Conservation (phyloP, 2,113 vertebrate species). For the Leptosomus discolor region DNA sequence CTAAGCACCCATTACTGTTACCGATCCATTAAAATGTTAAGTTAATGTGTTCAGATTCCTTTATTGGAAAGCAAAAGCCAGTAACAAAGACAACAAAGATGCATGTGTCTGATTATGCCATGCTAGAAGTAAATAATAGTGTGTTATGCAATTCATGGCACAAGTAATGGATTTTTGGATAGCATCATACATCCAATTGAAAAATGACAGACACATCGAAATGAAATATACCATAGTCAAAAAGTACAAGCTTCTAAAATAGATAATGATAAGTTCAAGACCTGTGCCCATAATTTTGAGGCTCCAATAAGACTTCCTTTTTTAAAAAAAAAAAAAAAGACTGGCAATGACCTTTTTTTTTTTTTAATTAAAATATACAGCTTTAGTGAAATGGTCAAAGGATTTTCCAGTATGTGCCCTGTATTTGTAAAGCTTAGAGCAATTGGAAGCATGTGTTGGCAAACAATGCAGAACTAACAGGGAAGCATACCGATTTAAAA, state of each 20-base stretch:
- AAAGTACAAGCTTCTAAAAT: background rate
- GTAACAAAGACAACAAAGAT: background rate
- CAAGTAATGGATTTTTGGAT: conserved; percentile 34
- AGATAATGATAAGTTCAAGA: background rate
- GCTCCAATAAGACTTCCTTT: background rate
- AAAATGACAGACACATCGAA: conserved; percentile 10
- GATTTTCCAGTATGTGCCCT: background rate
- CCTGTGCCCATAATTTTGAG: background rate
- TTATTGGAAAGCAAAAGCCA: background rate
- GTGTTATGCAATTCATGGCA: background rate
- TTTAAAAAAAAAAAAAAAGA: background rate
- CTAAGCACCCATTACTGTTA: background rate
- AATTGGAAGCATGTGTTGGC: background rate
- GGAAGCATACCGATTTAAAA: background rate
- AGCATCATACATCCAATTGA: background rate
- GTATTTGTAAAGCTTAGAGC: background rate
- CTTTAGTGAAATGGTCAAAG: background rate
- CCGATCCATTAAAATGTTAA: conserved; percentile 4
- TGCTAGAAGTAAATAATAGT: background rate
- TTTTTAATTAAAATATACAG: background rate
- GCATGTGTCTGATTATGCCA: background rate
- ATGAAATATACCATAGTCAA: background rate
- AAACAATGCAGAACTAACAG: background rate
- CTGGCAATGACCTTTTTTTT: background rate
- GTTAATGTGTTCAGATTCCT: conserved; percentile 5